These are phyloP conservation scores for Tipula vernalis DNA, from an alignment of 2,888 invertebrate genomes.

Conservation along the genomic window DNA sequence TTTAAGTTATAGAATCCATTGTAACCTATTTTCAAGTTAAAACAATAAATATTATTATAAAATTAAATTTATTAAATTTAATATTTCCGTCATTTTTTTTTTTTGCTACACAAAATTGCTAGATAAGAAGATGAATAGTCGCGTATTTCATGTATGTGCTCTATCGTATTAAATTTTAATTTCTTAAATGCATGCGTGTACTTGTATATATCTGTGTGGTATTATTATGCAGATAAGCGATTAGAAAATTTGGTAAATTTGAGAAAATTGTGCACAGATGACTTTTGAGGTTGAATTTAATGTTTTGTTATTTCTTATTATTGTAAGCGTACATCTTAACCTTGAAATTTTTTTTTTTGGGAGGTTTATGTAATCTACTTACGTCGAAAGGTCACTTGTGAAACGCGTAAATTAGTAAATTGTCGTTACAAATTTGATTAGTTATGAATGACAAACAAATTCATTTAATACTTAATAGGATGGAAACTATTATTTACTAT, in stretches of 20 bases:
- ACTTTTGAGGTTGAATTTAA: neutral
- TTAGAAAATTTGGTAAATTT: neutral
- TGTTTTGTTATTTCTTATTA: neutral
- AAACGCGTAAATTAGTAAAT: neutral
- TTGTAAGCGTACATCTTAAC: neutral
- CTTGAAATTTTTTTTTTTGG: neutral
- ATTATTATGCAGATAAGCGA: neutral
- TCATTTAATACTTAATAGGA: neutral
- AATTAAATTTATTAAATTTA: neutral
- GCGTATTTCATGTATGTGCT: neutral
- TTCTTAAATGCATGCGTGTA: neutral
- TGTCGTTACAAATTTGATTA: neutral
- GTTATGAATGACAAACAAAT: neutral
- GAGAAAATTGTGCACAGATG: neutral
- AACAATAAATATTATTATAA: constrained; percentile 4
- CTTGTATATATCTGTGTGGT: neutral
- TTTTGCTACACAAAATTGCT: neutral
- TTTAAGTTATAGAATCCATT: neutral
- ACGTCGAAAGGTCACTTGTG: neutral
- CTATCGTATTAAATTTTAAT: neutral
- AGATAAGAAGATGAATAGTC: neutral
- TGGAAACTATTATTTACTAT: neutral
- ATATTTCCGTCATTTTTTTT: neutral
- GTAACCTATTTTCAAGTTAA: neutral
- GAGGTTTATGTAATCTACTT: neutral